Base-by-base conservation (phyloP, 2,797 vertebrate genomes). In the Melanotaenia boesemani region DNA sequence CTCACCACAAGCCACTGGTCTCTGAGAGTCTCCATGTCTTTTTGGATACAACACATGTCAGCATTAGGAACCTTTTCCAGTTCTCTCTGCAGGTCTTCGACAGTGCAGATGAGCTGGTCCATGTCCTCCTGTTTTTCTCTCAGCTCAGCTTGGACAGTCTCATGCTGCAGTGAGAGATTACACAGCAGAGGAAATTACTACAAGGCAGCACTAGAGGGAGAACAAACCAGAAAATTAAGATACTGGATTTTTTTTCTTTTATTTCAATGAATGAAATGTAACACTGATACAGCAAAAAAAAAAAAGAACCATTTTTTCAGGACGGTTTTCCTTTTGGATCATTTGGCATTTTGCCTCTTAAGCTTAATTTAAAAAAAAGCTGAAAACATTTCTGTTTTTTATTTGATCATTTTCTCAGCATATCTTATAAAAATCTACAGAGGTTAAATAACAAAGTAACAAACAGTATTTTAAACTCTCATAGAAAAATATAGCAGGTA, bases 1-100 rank as follows among this genome's bases (percentile, higher is more conserved):
- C 75, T 88, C 76, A 98, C 98, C 89, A 96, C 95, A 52, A 98
- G 93, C 98, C 98, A 99, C 85, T 95, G 95, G 89, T 98, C 96
- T 92, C 97, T 91, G 0, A 90, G 90, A 52, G 65, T 84, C 76
- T 98, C 95, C 93, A 96, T 94, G 72, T 98, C 96, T 64, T 75
- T 90, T 87, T 95, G 96, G 75, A 98, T 86, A 0, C 80, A 80
- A 55, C 62, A 46, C 1, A 88, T 73, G 48, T 96, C 93, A 0
- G 94, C 93, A 52, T 93, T 94, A 10, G 93, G 94, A 64, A 97
- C 85, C 74, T 93, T 96, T 76, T 94, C 96, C 90, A 99, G 64
- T 79, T 97, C 95, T 28, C 93, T 93, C 81, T 97, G 86, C 78
- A 99, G 89, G 59, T 96, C 95, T 87, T 96, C 97, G 13, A 94